These are phyloP conservation scores for Meloe dianella DNA, from an alignment of 2,888 invertebrate genomes.

Conservation along the genomic window DNA sequence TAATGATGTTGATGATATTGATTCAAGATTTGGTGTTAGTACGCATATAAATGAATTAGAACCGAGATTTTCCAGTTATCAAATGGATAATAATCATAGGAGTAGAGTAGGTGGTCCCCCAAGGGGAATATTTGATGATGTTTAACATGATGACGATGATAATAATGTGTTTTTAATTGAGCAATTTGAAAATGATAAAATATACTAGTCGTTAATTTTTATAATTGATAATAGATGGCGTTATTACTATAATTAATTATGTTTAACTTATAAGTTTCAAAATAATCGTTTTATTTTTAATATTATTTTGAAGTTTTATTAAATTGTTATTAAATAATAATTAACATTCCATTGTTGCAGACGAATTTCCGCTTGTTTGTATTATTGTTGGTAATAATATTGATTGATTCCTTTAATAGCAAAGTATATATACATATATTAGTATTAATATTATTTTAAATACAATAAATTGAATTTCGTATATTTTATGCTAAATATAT, in stretches of 20 bases:
- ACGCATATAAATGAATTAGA: slow-evolving; percentile 61
- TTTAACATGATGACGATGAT: too few species aligned
- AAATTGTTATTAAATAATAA: neutral
- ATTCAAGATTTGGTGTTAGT: slow-evolving; percentile 71
- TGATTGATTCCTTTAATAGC: neutral
- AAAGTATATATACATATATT: neutral
- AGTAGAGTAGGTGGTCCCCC: slow-evolving; percentile 71
- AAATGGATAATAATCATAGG: slow-evolving; percentile 52
- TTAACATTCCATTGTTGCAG: slow-evolving; percentile 10
- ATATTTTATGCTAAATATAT: slow-evolving; percentile 63
- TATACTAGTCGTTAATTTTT: neutral
- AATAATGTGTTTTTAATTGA: too few species aligned
- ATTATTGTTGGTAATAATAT: neutral
- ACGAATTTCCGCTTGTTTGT: too few species aligned
- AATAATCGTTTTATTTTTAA: neutral
- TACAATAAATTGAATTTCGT: too few species aligned
- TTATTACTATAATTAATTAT: neutral
- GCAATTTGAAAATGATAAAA: too few species aligned
- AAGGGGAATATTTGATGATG: slow-evolving; percentile 83
- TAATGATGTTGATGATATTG: slow-evolving; percentile 56
- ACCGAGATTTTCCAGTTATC: slow-evolving; percentile 55
- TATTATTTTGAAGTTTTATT: neutral
- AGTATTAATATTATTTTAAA: neutral
- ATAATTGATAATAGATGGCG: neutral
- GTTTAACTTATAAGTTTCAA: neutral